Evolutionary conservation across 2,888 invertebrate species (phyloP).

Genomic region (Gasteruption jaculator): DNA sequence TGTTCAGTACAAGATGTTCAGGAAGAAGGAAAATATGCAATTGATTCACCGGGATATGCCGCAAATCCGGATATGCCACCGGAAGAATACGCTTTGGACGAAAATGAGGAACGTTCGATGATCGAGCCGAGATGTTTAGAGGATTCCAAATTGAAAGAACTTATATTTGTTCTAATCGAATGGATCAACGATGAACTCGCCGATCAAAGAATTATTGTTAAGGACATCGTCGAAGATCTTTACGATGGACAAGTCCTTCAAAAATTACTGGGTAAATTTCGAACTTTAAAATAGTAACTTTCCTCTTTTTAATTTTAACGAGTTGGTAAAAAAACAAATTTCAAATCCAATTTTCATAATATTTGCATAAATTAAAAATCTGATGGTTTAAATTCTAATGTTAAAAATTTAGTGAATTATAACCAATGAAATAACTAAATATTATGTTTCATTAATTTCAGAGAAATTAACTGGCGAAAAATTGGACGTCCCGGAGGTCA

Average conservation of each 20-base stretch:
- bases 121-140: slow-evolving; percentile 85
- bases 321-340: neutral
- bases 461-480: slow-evolving; percentile 85
- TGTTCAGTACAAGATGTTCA: slow-evolving; percentile 86
- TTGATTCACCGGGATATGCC: slow-evolving; percentile 93
- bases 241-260: slow-evolving; percentile 93
- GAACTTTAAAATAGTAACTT: too few relatives aligned
- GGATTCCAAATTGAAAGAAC: slow-evolving; percentile 79
- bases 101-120: slow-evolving; percentile 95
- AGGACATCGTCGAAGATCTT: slow-evolving; percentile 92
- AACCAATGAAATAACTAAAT: slow-evolving; percentile 1
- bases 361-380: neutral
- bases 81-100: slow-evolving; percentile 89
- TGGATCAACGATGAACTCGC: slow-evolving; percentile 99
- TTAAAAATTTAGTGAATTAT: slow-evolving; percentile 1
- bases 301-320: neutral
- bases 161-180: slow-evolving; percentile 84
- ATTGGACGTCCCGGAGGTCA: slow-evolving; percentile 95
- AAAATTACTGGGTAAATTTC: slow-evolving; percentile 58
- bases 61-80: slow-evolving; percentile 83
- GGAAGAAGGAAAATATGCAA: slow-evolving; percentile 93
- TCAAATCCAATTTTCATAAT: neutral
- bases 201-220: slow-evolving; percentile 92
- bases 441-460: slow-evolving; percentile 30
- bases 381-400: neutral